These are phyloP conservation scores for Teleogryllus oceanicus DNA, from an alignment of 2,888 invertebrate genomes.

Conservation along the genomic window DNA sequence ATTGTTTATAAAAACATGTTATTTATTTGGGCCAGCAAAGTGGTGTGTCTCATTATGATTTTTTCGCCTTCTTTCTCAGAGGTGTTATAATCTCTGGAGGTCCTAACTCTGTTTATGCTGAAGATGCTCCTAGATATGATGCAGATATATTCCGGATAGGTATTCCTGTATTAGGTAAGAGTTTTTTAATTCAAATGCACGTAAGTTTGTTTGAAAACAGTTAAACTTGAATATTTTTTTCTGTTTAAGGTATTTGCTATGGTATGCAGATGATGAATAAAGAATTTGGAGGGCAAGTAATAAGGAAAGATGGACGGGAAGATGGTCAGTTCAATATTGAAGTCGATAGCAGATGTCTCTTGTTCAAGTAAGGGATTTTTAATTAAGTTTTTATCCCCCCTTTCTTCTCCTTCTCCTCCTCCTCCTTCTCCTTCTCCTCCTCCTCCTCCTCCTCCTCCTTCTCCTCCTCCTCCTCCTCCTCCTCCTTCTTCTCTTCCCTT, in stretches of 20 bases:
- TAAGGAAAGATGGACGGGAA: conserved; percentile 81
- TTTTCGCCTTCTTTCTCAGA: conserved; percentile 49
- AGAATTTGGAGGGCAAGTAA: conserved; percentile 90
- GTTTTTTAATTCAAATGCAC: neutral
- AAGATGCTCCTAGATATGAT: conserved; percentile 92
- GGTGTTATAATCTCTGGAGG: conserved; percentile 98
- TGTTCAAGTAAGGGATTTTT: conserved; percentile 76
- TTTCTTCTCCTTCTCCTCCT: neutral
- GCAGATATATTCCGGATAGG: conserved; percentile 93
- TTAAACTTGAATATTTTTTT: conserved; percentile 26
- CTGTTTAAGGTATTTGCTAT: conserved; percentile 85
- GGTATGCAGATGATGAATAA: conserved; percentile 99
- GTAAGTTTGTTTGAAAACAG: neutral
- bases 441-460: too few relatives aligned
- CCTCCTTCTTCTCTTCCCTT: too few relatives aligned
- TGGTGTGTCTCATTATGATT: too few relatives aligned
- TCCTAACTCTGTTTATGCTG: conserved; percentile 93
- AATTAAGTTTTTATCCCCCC: neutral
- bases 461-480: too few relatives aligned
- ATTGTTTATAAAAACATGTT: too few relatives aligned
- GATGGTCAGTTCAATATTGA: conserved; percentile 91
- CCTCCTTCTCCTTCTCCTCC: too few relatives aligned
- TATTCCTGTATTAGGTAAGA: conserved; percentile 77
- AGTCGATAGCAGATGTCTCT: conserved; percentile 79
- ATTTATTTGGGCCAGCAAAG: too few relatives aligned